Evolutionary conservation across 2,888 invertebrate genomes (phyloP).

Genomic region (Dryadula phaetusa): DNA sequence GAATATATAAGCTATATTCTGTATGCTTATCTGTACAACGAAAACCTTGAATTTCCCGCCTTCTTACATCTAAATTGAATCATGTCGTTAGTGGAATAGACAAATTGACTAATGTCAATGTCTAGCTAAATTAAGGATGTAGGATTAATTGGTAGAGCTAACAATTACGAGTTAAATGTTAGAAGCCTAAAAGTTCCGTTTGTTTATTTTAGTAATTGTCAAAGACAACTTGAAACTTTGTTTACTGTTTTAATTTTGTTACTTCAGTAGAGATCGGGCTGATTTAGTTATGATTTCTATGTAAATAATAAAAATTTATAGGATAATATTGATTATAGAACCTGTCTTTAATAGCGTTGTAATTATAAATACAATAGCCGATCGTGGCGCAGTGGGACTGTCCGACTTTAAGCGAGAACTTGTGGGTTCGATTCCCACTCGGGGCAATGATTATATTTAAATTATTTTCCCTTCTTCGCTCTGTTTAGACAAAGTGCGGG

Average conservation of each 20-base stretch:
- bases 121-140: conserved; percentile 25
- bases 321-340: too few relatives aligned
- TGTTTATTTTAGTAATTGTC: background rate
- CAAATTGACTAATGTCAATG: conserved; percentile 17
- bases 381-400: too few relatives aligned
- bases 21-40: background rate
- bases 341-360: too few relatives aligned
- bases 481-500: too few relatives aligned
- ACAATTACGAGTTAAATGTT: conserved; percentile 7
- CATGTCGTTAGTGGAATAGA: background rate
- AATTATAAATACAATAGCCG: too few relatives aligned
- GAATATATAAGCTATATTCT: background rate
- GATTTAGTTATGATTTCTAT: background rate
- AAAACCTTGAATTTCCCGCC: conserved; percentile 6
- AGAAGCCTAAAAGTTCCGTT: conserved; percentile 4
- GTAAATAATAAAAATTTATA: too few relatives aligned
- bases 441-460: too few relatives aligned
- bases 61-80: background rate
- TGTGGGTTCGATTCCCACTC: too few relatives aligned
- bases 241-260: conserved; percentile 8
- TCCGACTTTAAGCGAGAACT: too few relatives aligned
- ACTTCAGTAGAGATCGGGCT: background rate
- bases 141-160: conserved; percentile 22
- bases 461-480: too few relatives aligned
- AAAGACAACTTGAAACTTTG: background rate